These are phyloP conservation scores for Hydrochoerus hydrochaeris DNA, from an alignment of 2,113 vertebrate genomes.

Conservation along the genomic window DNA sequence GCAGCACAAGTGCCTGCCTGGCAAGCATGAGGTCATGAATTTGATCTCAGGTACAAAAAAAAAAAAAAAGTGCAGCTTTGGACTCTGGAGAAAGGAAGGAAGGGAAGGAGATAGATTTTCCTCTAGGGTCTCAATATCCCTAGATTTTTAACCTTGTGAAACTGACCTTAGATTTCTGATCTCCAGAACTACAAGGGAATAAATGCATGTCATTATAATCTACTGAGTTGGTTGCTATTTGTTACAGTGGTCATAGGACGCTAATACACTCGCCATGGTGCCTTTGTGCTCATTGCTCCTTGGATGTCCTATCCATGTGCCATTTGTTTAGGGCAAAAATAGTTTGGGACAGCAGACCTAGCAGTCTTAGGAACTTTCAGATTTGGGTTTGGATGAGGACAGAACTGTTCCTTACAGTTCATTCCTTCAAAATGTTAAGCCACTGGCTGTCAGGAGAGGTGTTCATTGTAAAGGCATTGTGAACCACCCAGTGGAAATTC, in stretches of 20 bases:
- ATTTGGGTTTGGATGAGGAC: slow-evolving; percentile 5
- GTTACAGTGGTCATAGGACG: background rate
- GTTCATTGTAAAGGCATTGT: background rate
- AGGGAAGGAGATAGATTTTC: background rate
- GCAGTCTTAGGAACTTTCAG: background rate
- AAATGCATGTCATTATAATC: background rate
- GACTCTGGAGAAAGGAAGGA: background rate
- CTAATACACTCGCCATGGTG: background rate
- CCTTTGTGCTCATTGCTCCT: background rate
- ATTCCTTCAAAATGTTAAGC: background rate
- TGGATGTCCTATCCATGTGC: too few species aligned
- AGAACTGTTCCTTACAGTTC: background rate
- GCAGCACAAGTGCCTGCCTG: too few species aligned
- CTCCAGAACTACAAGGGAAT: background rate
- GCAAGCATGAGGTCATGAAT: too few species aligned
- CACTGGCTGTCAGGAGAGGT: background rate
- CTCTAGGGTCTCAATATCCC: background rate
- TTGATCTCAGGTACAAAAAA: too few species aligned
- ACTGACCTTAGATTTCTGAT: background rate
- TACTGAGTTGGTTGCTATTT: background rate
- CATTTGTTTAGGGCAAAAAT: background rate
- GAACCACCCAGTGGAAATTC: background rate
- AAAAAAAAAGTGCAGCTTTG: background rate
- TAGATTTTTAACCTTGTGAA: background rate
- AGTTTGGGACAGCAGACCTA: background rate